phyloP scores from a whole-genome alignment of 2,888 invertebrate species.

The Mylabris sibirica region DNA sequence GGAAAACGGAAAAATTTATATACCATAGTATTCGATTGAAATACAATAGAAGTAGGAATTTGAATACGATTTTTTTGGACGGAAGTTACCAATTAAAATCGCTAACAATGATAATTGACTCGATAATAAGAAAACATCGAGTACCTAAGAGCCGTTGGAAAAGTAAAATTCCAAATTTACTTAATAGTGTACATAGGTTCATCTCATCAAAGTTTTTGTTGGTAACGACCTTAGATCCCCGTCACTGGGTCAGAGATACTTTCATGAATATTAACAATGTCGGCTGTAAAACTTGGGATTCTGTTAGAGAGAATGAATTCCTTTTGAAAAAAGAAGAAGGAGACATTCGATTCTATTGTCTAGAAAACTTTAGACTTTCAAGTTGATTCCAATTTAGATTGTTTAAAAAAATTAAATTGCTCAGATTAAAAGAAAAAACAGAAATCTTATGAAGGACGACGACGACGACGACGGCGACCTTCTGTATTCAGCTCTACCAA shows the following conservation, averaged over 20 bases:
- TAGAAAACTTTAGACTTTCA: neutral
- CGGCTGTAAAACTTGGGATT: neutral
- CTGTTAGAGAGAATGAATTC: neutral
- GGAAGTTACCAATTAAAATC: neutral
- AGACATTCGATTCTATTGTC: neutral
- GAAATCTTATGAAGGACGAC: no score
- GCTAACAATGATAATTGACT: neutral
- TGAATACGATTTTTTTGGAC: neutral
- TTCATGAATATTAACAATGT: slow-evolving; percentile 11
- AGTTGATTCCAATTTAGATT: slow-evolving; percentile 4
- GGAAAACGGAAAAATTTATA: slow-evolving; percentile 40
- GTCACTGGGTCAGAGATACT: slow-evolving; percentile 6
- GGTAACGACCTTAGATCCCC: neutral
- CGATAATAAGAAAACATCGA: neutral
- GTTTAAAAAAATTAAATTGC: neutral
- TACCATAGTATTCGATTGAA: neutral
- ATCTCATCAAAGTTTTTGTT: neutral
- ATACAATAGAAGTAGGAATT: neutral
- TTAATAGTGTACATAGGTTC: neutral
- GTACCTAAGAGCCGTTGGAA: neutral
- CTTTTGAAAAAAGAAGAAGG: neutral
- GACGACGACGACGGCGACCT: no score
- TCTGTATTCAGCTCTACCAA: neutral
- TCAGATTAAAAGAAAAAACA: neutral
- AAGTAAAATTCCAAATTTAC: neutral